Evolutionary conservation across 92 coral and sea anemone species (phyloP).

Genomic region (Hydrozoanthus gracilis): DNA sequence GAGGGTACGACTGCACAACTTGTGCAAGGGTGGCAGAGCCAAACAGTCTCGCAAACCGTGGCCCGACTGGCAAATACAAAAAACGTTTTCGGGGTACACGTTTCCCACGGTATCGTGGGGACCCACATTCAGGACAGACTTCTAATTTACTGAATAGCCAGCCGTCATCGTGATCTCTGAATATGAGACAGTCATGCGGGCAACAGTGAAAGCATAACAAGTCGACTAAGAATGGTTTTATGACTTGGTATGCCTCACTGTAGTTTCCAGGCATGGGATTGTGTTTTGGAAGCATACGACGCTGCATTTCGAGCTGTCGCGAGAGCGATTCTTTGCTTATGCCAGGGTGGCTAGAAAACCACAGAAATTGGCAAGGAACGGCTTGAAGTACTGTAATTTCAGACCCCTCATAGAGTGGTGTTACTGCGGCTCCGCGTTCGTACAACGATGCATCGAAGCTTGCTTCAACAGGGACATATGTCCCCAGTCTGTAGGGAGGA

Average conservation of each 20-base stretch:
- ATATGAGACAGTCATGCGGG: slow-evolving; percentile 35
- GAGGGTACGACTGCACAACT: slow-evolving; percentile 42
- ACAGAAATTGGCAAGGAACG: slow-evolving; percentile 46
- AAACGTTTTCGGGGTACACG: slow-evolving; percentile 33
- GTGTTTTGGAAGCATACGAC: slow-evolving; percentile 13
- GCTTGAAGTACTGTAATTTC: slow-evolving; percentile 35
- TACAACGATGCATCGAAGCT: slow-evolving; percentile 21
- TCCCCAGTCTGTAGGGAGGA: neutral
- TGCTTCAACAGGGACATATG: neutral
- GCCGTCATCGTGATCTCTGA: slow-evolving; percentile 29
- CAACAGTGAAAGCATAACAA: slow-evolving; percentile 40
- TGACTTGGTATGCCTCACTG: slow-evolving; percentile 34
- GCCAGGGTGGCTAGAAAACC: slow-evolving; percentile 51
- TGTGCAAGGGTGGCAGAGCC: slow-evolving; percentile 57
- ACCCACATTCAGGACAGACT: slow-evolving; percentile 44
- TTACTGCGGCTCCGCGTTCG: slow-evolving; percentile 1
- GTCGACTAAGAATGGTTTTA: slow-evolving; percentile 39
- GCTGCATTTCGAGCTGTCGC: slow-evolving; percentile 15
- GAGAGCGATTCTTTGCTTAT: slow-evolving; percentile 50
- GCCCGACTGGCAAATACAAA: slow-evolving; percentile 36
- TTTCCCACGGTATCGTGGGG: neutral
- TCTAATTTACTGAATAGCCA: slow-evolving; percentile 5
- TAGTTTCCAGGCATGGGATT: neutral
- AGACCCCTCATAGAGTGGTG: slow-evolving; percentile 46
- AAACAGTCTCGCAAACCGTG: slow-evolving; percentile 32